Base-by-base conservation (phyloP, 1,140 invertebrate species). In the Pseudomyrmex gracilis region DNA sequence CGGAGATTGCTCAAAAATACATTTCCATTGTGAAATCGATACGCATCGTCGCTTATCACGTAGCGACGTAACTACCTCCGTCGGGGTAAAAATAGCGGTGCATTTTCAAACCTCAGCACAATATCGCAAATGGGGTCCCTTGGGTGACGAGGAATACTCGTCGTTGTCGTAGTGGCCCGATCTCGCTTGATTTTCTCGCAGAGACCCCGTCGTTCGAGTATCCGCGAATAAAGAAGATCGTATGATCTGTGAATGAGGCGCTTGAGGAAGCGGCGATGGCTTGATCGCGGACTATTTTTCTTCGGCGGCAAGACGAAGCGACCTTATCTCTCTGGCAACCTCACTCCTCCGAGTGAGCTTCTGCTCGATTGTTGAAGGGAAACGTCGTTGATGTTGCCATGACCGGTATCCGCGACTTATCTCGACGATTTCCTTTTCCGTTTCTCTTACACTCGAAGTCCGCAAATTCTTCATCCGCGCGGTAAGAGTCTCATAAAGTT, bases 301-400 rank as follows among this genome's bases (percentile, higher is more conserved):
- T 57, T 22, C 22, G 53, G 17, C 68, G 45, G 49, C 53, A 61
- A 84, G 70, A 85, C 67, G 71, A 47, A 53, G 63, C 70, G 61
- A 90, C 85, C 73, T 87, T 85, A 83, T 85, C 89, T 53, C 43
- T 24, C 34, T 17, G 61, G 45, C 66, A 60, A 84, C 78, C 74
- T 58, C 51, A 53, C 73, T 47, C 34, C 34, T 34, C 0, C 51
- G 12, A 64, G 34, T 49, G n/a, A n/a, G 80, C 58, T 86, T 87
- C 82, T 71, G 68, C 45, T 78, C 57, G 68, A 85, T 87, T 82
- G 64, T 49, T 55, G 80, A 51, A 34, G 34, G 34, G 3, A 55
- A n/a, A n/a, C 51, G 45, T 45, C 8, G 12, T 82, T 68, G 47
- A 57, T 20, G 47, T 43, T 58, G 20, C 43, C 73, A 17, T 51